Evolutionary conservation across 2,113 vertebrate species (phyloP), one percentile per base, ranked within the genome.

Genomic region (Scalopus aquaticus): DNA sequence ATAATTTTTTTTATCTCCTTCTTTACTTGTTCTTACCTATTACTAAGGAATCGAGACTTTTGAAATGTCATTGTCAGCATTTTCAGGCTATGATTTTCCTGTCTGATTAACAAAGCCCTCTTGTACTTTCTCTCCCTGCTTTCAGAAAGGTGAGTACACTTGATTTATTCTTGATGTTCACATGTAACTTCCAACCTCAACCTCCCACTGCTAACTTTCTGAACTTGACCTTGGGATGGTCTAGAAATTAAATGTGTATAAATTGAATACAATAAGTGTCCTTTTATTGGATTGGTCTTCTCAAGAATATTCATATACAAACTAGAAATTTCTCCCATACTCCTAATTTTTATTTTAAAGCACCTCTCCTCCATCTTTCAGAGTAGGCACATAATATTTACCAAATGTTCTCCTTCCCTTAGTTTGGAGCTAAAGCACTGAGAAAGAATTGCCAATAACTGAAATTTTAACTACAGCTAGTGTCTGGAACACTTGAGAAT

Each of bases 41-140:
- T 95, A 86, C 85, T 94, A 87, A 94, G 96, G 76, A 6, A 20
- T 49, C 5, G 65, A 73, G 86, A 1, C 81, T 81, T 96, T 90
- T 95, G 93, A 97, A 97, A 93, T 96, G 96, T 97, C 95, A 97
- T 62, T 96, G 96, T 95, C 96, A 97, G 95, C 96, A 95, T 81
- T 97, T 97, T 95, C 90, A 97, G 88, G 76, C 96, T 97, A 96
- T 97, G 96, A 97, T 97, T 97, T 97, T 96, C 95, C 97, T 97
- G 96, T 97, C 97, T 97, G 94, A 95, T 96, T 94, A 96, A 97
- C 89, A 97, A 97, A 97, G 93, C 30, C 56, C 84, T 97, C 90
- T 93, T 96, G 81, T 96, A 73, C 96, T 94, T 97, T 93, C 82
- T 78, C 86, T 90, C 90, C 70, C 11, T 37, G 65, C 78, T 94